Conservation (phyloP, 2,797 vertebrate species). For the Catharus ustulatus region DNA sequence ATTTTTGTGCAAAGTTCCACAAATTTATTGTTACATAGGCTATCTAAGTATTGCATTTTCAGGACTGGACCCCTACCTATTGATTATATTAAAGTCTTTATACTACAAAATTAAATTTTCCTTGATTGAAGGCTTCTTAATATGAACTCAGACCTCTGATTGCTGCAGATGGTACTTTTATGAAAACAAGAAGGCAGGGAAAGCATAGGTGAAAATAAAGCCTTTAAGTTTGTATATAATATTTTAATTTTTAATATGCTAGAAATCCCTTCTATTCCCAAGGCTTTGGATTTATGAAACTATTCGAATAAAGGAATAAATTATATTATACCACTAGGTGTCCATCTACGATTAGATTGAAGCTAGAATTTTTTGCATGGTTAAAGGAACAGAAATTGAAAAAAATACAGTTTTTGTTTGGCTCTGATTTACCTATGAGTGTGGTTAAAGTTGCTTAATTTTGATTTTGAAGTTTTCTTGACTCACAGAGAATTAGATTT, state of each 20-base stretch:
- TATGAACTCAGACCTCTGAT: neutral
- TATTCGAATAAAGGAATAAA: neutral
- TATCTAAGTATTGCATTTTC: neutral
- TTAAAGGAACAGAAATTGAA: neutral
- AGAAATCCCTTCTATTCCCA: neutral
- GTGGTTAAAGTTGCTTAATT: neutral
- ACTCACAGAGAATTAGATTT: neutral
- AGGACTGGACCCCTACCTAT: neutral
- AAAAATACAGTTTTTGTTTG: neutral
- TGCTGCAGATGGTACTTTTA: neutral
- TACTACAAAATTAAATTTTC: neutral
- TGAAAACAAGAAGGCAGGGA: neutral
- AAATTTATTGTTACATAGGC: neutral
- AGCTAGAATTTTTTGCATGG: neutral
- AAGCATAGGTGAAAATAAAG: neutral
- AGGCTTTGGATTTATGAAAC: neutral
- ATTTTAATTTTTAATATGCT: neutral
- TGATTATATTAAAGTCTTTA: neutral
- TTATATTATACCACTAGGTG: conserved; percentile 25
- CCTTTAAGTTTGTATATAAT: neutral
- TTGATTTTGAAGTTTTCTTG: neutral
- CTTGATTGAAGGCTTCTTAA: neutral
- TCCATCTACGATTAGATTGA: neutral
- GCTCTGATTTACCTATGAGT: neutral
- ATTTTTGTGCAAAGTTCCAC: neutral